Percentiles rank a stretch among this genome's conserved stretches.
Conservation (phyloP, 1,140 invertebrate genomes). For the Orius laevigatus region DNA sequence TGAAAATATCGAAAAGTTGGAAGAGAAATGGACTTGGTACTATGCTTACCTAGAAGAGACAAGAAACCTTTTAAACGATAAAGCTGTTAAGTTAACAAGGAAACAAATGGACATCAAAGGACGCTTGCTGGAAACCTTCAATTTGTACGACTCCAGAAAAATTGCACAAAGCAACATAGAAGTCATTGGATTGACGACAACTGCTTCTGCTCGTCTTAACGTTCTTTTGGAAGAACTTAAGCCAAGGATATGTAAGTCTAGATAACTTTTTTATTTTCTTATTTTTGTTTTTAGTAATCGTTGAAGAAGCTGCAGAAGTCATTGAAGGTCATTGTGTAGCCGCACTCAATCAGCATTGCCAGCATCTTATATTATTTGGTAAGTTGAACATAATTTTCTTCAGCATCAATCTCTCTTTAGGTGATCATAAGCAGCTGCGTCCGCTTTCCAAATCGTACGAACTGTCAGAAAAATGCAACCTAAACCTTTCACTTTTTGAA, state of each 20-base stretch:
- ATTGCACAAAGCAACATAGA: slow-evolving; percentile 18
- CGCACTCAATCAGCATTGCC: slow-evolving; percentile 46
- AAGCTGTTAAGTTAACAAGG: not conserved
- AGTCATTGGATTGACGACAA: slow-evolving; percentile 62
- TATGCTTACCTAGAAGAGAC: slow-evolving; percentile 8
- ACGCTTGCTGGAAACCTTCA: slow-evolving; percentile 8
- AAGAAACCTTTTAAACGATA: not conserved
- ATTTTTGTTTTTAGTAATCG: slow-evolving; percentile 34
- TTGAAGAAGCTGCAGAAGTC: slow-evolving; percentile 77
- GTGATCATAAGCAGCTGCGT: slow-evolving; percentile 60
- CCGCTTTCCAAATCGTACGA: slow-evolving; percentile 42
- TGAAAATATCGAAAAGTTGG: too few relatives aligned
- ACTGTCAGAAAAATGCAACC: slow-evolving; percentile 37
- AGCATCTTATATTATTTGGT: slow-evolving; percentile 73
- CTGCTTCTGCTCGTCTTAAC: slow-evolving; percentile 49
- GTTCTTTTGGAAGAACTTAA: slow-evolving; percentile 39
- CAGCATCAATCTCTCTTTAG: too few relatives aligned
- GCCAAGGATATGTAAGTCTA: slow-evolving; percentile 37
- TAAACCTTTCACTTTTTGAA: slow-evolving; percentile 59
- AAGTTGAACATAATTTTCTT: too few relatives aligned
- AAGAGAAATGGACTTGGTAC: slow-evolving; percentile 15
- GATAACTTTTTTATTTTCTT: slow-evolving; percentile 1
- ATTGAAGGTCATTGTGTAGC: slow-evolving; percentile 59
- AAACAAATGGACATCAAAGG: slow-evolving; percentile 1
- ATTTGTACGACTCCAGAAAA: slow-evolving; percentile 12